Conservation (phyloP, 2,888 invertebrate genomes). For the Melieria picta region DNA sequence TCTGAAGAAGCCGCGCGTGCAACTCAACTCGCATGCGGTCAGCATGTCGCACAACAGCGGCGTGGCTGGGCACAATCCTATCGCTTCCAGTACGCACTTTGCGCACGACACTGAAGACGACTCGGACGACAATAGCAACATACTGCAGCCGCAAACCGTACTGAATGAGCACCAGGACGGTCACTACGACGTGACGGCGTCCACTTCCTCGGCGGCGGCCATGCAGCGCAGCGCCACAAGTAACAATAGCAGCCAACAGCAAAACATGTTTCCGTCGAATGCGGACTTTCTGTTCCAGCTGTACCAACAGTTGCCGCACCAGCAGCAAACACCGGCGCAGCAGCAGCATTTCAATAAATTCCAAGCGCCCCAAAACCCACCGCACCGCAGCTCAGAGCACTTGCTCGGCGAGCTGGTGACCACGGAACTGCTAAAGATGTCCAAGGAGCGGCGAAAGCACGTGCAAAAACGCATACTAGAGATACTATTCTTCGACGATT, state of each 20-base stretch:
- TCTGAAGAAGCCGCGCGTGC: slow-evolving; percentile 60
- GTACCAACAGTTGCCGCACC: slow-evolving; percentile 62
- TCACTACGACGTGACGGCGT: slow-evolving; percentile 42
- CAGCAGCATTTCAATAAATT: slow-evolving; percentile 55
- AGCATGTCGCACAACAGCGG: slow-evolving; percentile 43
- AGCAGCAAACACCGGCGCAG: slow-evolving; percentile 44
- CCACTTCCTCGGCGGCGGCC: slow-evolving; percentile 44
- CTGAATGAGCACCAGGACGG: slow-evolving; percentile 50
- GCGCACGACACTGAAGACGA: slow-evolving; percentile 58
- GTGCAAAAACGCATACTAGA: slow-evolving; percentile 65
- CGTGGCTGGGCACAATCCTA: not conserved
- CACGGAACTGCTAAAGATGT: slow-evolving; percentile 65
- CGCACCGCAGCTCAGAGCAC: slow-evolving; percentile 63
- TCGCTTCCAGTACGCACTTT: slow-evolving; percentile 36
- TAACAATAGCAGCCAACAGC: slow-evolving; percentile 41
- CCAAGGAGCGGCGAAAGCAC: slow-evolving; percentile 62
- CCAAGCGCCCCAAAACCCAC: slow-evolving; percentile 53
- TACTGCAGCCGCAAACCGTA: slow-evolving; percentile 52
- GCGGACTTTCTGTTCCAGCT: slow-evolving; percentile 63
- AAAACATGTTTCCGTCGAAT: slow-evolving; percentile 58
- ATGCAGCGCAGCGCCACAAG: slow-evolving; percentile 43
- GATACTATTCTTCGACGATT: slow-evolving; percentile 66
- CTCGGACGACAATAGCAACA: slow-evolving; percentile 57
- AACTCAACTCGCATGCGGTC: slow-evolving; percentile 42
- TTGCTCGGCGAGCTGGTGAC: slow-evolving; percentile 65